Evolutionary conservation across 2,113 vertebrate species (phyloP), one percentile per base, ranked within the genome.

Genomic region (Dascyllus trimaculatus): DNA sequence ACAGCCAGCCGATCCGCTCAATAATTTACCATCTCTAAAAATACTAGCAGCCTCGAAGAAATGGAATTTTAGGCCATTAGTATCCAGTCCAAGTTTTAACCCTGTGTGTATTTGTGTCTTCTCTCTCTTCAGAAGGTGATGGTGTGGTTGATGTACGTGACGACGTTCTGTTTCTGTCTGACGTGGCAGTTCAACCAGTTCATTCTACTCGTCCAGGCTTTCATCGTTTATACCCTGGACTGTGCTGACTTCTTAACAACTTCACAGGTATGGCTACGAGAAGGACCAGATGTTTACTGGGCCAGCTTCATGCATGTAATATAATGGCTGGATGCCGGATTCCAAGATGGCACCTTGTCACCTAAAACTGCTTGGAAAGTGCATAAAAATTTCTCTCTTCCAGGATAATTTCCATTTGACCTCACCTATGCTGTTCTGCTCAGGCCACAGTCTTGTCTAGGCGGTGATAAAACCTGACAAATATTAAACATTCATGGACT

Each of bases 111-210:
- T 69, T 6, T 69, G 32, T 72, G 40, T 63, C 52, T 66, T 43
- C 62, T 57, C 52, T 69, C 78, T 71, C 40, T 58, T n/a, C 93
- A 99, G 98, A 96, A 92, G 86, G 91, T 97, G 91, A 93, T 94
- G 60, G 95, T 98, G 87, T 85, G 92, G 89, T 87, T 94, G 89
- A 91, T 98, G 83, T 98, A 97, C 73, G 69, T 96, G 81, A 96
- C 96, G 15, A 98, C 97, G 0, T 95, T 98, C 82, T 95, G 96
- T 71, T 99, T 99, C 92, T 97, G 97, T 72, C 92, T 99, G 90
- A 95, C 96, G 3, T 99, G 98, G 98, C 98, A 99, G 80, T 99
- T 99, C 88, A 99, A 98, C 93, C 98, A 99, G 86, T 99, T 99
- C 85, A 96, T 98, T 91, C 93, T 98, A 73, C 94, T 98, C 9